These are phyloP conservation scores for Spinus pinus DNA, from an alignment of 2,797 vertebrate species.

Conservation along the genomic window DNA sequence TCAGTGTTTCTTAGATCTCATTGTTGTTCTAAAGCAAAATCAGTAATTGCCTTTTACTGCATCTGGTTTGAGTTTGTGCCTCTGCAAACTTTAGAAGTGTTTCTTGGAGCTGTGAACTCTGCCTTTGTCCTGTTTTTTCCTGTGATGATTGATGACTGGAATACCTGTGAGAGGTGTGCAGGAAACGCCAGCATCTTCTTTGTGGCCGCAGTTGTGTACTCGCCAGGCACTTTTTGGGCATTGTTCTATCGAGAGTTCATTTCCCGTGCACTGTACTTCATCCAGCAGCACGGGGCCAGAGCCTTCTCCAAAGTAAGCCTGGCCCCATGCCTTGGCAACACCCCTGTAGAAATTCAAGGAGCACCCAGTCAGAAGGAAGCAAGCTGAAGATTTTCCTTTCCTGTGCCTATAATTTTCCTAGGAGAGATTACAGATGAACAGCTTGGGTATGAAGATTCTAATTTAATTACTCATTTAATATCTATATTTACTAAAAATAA, in stretches of 20 bases:
- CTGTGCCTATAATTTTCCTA: neutral
- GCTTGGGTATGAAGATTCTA: neutral
- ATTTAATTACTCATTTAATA: neutral
- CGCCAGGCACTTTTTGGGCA: slow-evolving; percentile 89
- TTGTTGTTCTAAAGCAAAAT: neutral
- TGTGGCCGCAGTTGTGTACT: slow-evolving; percentile 93
- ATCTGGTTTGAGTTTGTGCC: neutral
- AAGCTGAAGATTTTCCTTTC: neutral
- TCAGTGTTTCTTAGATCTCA: neutral
- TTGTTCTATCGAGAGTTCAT: slow-evolving; percentile 93
- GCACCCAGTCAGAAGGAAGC: neutral
- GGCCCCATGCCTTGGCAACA: slow-evolving; percentile 85
- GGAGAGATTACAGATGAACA: neutral
- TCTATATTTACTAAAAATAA: neutral
- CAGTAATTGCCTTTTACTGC: neutral
- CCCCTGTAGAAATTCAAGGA: slow-evolving; percentile 75
- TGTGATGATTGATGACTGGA: neutral
- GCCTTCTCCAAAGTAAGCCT: slow-evolving; percentile 89
- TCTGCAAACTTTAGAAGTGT: neutral
- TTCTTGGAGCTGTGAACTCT: neutral
- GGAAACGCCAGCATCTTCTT: slow-evolving; percentile 93
- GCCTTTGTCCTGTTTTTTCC: neutral
- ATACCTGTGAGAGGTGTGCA: slow-evolving; percentile 88
- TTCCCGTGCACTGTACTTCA: slow-evolving; percentile 92
- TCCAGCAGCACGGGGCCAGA: slow-evolving; percentile 87